A percentile compares a stretch with the other conserved stretches of the same genome.
Evolutionary conservation across 1,140 invertebrate species (phyloP).

Genomic region (Meloidogyne chitwoodi): DNA sequence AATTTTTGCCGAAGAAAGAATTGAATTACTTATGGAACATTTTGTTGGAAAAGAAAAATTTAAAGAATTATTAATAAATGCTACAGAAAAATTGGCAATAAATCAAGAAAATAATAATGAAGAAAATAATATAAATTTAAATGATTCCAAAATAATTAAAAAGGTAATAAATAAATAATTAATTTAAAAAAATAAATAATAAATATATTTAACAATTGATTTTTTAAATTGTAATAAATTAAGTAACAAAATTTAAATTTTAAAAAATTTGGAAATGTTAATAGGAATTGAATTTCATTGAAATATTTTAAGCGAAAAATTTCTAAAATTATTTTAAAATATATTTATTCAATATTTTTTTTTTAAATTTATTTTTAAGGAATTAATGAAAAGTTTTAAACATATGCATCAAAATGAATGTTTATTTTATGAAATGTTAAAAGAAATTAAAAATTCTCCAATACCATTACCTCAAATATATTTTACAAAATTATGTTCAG

Average conservation of each 20-base stretch:
- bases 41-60: constrained; percentile 7
- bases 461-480: constrained; percentile 4
- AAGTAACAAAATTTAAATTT: too few relatives aligned
- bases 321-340: too few relatives aligned
- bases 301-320: too few relatives aligned
- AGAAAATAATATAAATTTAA: neutral
- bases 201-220: too few relatives aligned
- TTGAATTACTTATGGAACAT: neutral
- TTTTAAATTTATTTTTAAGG: neutral
- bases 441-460: neutral
- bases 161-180: neutral
- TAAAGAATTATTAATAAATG: neutral
- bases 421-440: constrained; percentile 1
- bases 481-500: neutral
- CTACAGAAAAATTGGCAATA: neutral
- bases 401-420: constrained; percentile 11
- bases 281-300: too few relatives aligned
- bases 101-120: neutral
- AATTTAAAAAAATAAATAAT: neutral
- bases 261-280: too few relatives aligned
- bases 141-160: neutral
- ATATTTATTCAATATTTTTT: neutral
- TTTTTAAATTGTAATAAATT: too few relatives aligned
- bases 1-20: neutral
- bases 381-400: neutral